These are phyloP conservation scores for Atlantisia rogersi DNA, from an alignment of 2,113 vertebrate species.

Conservation along the genomic window DNA sequence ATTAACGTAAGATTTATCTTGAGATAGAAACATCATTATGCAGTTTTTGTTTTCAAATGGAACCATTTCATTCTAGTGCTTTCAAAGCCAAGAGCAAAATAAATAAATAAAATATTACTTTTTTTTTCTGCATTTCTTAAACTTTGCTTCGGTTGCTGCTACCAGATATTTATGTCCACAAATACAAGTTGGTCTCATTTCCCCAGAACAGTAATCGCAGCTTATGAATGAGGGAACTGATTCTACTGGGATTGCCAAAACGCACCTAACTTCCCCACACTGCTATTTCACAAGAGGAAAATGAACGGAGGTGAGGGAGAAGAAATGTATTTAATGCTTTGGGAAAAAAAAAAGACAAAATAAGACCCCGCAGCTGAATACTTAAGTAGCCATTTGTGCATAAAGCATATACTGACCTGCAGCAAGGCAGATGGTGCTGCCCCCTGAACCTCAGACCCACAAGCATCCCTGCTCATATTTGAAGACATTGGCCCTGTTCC, in stretches of 20 bases:
- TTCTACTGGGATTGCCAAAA: background rate
- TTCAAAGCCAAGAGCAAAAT: slow-evolving; percentile 45
- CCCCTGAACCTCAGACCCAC: background rate
- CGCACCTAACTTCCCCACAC: background rate
- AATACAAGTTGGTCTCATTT: background rate
- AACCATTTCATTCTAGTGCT: background rate
- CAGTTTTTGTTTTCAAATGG: slow-evolving; percentile 26
- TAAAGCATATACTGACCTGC: background rate
- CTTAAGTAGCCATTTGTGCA: background rate
- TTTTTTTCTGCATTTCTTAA: background rate
- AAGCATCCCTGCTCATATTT: background rate
- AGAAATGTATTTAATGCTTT: background rate
- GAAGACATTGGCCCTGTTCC: background rate
- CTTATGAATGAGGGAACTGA: background rate
- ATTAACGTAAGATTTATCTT: slow-evolving; percentile 44
- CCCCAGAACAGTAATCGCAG: background rate
- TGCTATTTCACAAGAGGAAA: background rate
- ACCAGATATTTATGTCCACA: background rate
- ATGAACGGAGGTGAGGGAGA: accelerated
- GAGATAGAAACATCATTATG: slow-evolving; percentile 34
- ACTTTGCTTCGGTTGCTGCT: background rate
- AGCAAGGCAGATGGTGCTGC: background rate
- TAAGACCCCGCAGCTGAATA: background rate
- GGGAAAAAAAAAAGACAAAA: background rate
- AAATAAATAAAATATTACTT: background rate